Percentiles rank a stretch among this genome's conserved stretches.
These are phyloP conservation scores for Eubasilissa regina DNA, from an alignment of 1,140 invertebrate species.

Conservation along the genomic window DNA sequence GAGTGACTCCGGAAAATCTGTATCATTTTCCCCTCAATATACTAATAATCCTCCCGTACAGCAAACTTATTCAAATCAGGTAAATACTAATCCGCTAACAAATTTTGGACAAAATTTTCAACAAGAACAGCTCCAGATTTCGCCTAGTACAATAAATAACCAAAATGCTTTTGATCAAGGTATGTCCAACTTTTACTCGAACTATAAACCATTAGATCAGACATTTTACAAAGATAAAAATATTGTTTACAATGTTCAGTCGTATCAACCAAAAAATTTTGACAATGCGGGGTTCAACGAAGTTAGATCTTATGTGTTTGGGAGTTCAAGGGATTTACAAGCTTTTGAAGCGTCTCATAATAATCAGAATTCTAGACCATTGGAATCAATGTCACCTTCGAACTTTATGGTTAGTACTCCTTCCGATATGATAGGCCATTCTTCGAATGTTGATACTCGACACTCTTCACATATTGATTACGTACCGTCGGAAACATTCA, in stretches of 20 bases:
- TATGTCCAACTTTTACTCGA: slow-evolving; percentile 44
- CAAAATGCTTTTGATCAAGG: slow-evolving; percentile 50
- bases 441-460: slow-evolving; percentile 53
- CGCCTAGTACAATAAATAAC: slow-evolving; percentile 13
- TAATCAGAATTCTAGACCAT: slow-evolving; percentile 31
- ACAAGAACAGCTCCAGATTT: slow-evolving; percentile 42
- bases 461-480: slow-evolving; percentile 54
- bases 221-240: slow-evolving; percentile 52
- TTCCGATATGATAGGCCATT: slow-evolving; percentile 55
- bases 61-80: slow-evolving; percentile 38
- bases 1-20: slow-evolving; percentile 20
- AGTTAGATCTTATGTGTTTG: slow-evolving; percentile 43
- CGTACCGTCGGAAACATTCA: slow-evolving; percentile 56
- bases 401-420: slow-evolving; percentile 16
- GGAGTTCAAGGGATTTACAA: slow-evolving; percentile 49
- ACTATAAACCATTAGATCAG: slow-evolving; percentile 55
- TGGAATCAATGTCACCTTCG: slow-evolving; percentile 22
- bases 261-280: slow-evolving; percentile 46
- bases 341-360: slow-evolving; percentile 46
- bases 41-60: slow-evolving; percentile 7
- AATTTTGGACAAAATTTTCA: slow-evolving; percentile 47
- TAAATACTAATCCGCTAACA: slow-evolving; percentile 19
- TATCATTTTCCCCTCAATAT: slow-evolving; percentile 45
- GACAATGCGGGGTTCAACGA: slow-evolving; percentile 43
- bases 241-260: slow-evolving; percentile 49